Evolutionary conservation across 2,888 invertebrate genomes (phyloP).

Genomic region (Acronicta aceris): DNA sequence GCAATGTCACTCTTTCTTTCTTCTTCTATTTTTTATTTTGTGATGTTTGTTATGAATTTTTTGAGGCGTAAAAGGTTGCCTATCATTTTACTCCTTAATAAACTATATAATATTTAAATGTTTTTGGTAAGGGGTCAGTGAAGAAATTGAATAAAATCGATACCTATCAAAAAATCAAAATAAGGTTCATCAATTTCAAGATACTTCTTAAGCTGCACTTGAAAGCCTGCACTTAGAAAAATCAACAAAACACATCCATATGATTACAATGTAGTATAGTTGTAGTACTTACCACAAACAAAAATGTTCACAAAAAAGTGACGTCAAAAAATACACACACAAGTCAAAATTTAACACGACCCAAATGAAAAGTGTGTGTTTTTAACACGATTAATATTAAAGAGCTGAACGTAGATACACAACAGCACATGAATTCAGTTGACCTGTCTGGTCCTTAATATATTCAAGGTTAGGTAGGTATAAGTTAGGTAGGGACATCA

Average conservation of each 20-base stretch:
- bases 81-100: too few species aligned
- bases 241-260: conserved; percentile 11
- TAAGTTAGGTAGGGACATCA: conserved; percentile 45
- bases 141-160: too few species aligned
- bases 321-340: conserved; percentile 39
- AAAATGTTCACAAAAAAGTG: conserved; percentile 21
- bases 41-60: too few species aligned
- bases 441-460: conserved; percentile 67
- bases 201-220: too few species aligned
- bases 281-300: conserved; percentile 26
- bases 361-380: conserved; percentile 39
- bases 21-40: too few species aligned
- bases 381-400: conserved; percentile 70
- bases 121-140: too few species aligned
- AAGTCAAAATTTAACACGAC: conserved; percentile 35
- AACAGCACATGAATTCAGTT: conserved; percentile 67
- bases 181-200: too few species aligned
- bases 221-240: not conserved
- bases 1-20: too few species aligned
- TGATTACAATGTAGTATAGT: conserved; percentile 9
- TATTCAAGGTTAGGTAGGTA: conserved; percentile 68
- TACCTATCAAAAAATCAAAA: too few species aligned
- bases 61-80: too few species aligned
- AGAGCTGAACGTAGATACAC: conserved; percentile 57
- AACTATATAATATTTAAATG: too few species aligned